Conservation (phyloP, 1,140 invertebrate genomes). For the Drosophila virilis region DNA sequence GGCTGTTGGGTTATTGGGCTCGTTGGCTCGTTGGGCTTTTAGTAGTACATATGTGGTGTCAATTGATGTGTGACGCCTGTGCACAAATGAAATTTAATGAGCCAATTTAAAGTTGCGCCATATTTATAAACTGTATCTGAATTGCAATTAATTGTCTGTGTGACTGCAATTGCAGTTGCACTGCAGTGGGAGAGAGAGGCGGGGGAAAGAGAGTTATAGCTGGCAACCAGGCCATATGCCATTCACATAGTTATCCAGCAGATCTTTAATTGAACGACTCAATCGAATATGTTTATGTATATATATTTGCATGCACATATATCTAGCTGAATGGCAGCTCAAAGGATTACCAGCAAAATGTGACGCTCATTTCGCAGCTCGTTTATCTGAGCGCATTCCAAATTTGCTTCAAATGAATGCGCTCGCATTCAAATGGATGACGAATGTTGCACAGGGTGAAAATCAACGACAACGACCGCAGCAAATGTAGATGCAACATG, state of each 20-base stretch:
- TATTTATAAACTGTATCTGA: constrained; percentile 79
- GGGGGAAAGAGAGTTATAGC: not conserved
- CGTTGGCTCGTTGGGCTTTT: constrained; percentile 10
- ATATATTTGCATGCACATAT: not conserved
- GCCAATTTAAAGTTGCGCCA: constrained; percentile 77
- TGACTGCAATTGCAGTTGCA: constrained; percentile 14
- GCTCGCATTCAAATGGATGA: constrained; percentile 40
- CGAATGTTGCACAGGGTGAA: constrained; percentile 27
- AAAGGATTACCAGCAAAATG: constrained; percentile 45
- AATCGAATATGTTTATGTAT: not conserved
- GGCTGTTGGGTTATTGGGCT: constrained; percentile 1
- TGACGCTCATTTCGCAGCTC: constrained; percentile 44
- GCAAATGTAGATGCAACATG: not conserved
- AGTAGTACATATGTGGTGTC: constrained; percentile 51
- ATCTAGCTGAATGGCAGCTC: constrained; percentile 11
- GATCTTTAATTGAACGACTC: constrained; percentile 13
- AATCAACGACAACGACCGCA: constrained; percentile 11
- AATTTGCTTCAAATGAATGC: constrained; percentile 48
- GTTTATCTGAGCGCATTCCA: constrained; percentile 47
- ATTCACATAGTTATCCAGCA: not conserved
- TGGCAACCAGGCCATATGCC: not conserved
- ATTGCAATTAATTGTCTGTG: constrained; percentile 69
- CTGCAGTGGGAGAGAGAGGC: constrained; percentile 9
- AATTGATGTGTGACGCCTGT: constrained; percentile 72
- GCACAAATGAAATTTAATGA: constrained; percentile 79